Evolutionary conservation across 2,888 invertebrate genomes (phyloP), one percentile per base, ranked within the genome.

Genomic region (Ophonus ardosiacus): DNA sequence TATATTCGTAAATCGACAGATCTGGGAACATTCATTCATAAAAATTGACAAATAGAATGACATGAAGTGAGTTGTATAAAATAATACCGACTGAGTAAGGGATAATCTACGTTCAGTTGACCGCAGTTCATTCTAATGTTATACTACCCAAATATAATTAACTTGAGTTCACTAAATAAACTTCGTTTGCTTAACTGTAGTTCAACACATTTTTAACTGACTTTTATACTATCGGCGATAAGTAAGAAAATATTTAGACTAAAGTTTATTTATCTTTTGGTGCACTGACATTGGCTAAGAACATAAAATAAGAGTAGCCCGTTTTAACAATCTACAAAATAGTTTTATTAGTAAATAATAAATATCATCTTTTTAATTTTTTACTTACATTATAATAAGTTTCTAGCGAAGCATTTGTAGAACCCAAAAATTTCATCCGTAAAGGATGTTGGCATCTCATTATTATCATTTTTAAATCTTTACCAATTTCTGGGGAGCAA

Each of bases 291-390:
- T 43, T 56, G 2, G 84, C 63, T n/a, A 84, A 15, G 17, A 84
- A 84, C 76, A 84, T 74, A 13, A 84, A 84, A 24, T 84, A 84
- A 4, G 84, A 84, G 59, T 84, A 84, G n/a, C 84, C 84, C 8
- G 84, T 84, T 51, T 78, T 76, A 8, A 84, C 84, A 51, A 84
- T 84, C 84, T 84, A 8, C 10, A 82, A 82, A 8, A 6, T 51
- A 13, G 13, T 8, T 51, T 31, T 31, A 31, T 31, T 59, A 56
- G 8, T 21, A 21, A n/a, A n/a, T n/a, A n/a, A n/a, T n/a, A n/a
- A 38, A 31, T 59, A 51, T 24, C 3, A 15, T 13, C 24, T 4
- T 43, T 57, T 81, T 40, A 7, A 80, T 61, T 7, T 59, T 31
- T 31, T 5, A 63, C 63, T 78, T 78, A 84, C 84, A 63, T 84